phyloP scores from a whole-genome alignment of 2,888 invertebrate genomes.

The Spisula solida region DNA sequence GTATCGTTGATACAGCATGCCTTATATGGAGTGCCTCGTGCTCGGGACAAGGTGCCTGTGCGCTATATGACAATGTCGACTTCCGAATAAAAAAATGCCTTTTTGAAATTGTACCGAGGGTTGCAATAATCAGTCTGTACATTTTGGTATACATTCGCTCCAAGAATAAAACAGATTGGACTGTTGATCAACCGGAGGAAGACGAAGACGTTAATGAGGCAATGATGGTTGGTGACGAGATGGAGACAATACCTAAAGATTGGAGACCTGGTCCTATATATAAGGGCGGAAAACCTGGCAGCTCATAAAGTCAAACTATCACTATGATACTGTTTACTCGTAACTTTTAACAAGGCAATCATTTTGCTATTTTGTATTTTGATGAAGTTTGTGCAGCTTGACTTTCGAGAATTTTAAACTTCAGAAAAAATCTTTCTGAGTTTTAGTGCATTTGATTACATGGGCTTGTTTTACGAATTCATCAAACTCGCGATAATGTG shows the following conservation, averaged over 20 bases:
- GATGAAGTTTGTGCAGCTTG: too few species aligned
- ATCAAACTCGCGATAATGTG: too few species aligned
- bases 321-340: too few species aligned
- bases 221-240: conserved; percentile 46
- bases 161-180: conserved; percentile 68
- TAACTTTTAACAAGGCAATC: too few species aligned
- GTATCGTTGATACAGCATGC: conserved; percentile 77
- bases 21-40: conserved; percentile 75
- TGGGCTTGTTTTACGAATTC: too few species aligned
- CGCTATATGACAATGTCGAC: conserved; percentile 75
- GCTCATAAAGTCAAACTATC: too few species aligned
- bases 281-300: conserved; percentile 29
- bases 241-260: conserved; percentile 44
- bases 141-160: conserved; percentile 60
- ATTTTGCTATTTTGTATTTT: too few species aligned
- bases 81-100: conserved; percentile 70
- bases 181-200: conserved; percentile 36
- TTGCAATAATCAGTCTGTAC: conserved; percentile 47
- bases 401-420: too few species aligned
- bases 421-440: too few species aligned
- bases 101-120: conserved; percentile 58
- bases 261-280: conserved; percentile 59
- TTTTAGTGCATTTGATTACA: too few species aligned
- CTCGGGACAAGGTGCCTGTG: conserved; percentile 76
- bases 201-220: conserved; percentile 38